Conservation (phyloP, 2,888 invertebrate genomes). For the Biston betularia region DNA sequence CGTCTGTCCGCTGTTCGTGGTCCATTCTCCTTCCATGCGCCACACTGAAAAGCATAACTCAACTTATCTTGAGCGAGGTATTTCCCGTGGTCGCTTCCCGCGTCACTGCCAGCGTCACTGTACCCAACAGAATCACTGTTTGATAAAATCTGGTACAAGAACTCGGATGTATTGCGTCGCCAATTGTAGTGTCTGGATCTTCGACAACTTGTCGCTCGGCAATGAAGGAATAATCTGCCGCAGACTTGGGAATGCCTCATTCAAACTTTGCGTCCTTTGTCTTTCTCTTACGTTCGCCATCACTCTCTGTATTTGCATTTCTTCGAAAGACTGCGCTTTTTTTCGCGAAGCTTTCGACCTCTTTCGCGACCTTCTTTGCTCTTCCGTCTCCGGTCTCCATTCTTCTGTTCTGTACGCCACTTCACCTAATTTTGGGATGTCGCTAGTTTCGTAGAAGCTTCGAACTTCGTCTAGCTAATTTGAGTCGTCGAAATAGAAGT, state of each 20-base stretch:
- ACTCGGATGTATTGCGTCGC: slow-evolving; percentile 98
- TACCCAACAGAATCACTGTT: slow-evolving; percentile 73
- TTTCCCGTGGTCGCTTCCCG: slow-evolving; percentile 87
- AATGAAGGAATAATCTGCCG: slow-evolving; percentile 98
- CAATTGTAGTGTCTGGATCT: slow-evolving; percentile 98
- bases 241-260: slow-evolving; percentile 97
- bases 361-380: slow-evolving; percentile 72
- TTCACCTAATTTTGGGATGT: slow-evolving; percentile 58
- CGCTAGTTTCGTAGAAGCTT: slow-evolving; percentile 64
- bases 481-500: slow-evolving; percentile 77
- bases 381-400: slow-evolving; percentile 73
- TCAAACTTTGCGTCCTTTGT: slow-evolving; percentile 96
- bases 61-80: slow-evolving; percentile 96
- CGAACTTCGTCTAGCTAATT: slow-evolving; percentile 71
- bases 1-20: slow-evolving; percentile 84
- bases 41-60: slow-evolving; percentile 98
- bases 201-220: slow-evolving; percentile 98
- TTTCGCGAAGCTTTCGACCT: slow-evolving; percentile 85
- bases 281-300: slow-evolving; percentile 99
- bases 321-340: slow-evolving; percentile 89
- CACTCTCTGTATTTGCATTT: slow-evolving; percentile 93
- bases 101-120: slow-evolving; percentile 74
- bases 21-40: slow-evolving; percentile 94
- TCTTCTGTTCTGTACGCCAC: slow-evolving; percentile 66
- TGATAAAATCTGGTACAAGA: slow-evolving; percentile 94